A percentile compares a stretch with the other conserved stretches of the same genome.
Evolutionary conservation across 2,888 invertebrate genomes (phyloP).

Genomic region (Pyralis farinalis): DNA sequence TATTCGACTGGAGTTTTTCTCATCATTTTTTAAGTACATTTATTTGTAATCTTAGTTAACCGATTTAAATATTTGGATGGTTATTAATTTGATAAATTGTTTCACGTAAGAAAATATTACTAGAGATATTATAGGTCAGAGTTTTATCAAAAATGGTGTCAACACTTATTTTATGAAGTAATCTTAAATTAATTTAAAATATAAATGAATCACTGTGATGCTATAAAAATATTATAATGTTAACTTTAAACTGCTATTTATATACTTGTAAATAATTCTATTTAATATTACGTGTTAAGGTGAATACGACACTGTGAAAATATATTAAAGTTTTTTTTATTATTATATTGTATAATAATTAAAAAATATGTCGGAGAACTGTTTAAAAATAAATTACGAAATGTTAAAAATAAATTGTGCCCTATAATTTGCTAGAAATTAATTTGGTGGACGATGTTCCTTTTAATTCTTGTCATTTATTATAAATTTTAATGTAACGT

Average conservation of each 20-base stretch:
- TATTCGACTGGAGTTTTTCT: too few relatives aligned
- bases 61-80: too few relatives aligned
- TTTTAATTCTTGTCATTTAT: not conserved
- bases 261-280: constrained; percentile 24
- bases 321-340: constrained; percentile 34
- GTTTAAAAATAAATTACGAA: constrained; percentile 12
- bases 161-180: not conserved
- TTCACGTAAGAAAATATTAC: too few relatives aligned
- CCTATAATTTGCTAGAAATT: not conserved
- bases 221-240: constrained; percentile 55
- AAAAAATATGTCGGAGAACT: constrained; percentile 7
- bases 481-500: too few relatives aligned
- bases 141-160: not conserved
- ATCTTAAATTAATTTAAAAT: constrained; percentile 19
- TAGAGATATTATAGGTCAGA: too few relatives aligned
- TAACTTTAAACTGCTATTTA: constrained; percentile 29
- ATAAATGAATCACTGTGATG: constrained; percentile 75
- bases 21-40: too few relatives aligned
- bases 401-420: constrained; percentile 8
- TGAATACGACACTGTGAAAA: constrained; percentile 28
- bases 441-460: not conserved
- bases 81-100: too few relatives aligned
- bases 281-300: constrained; percentile 20
- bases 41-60: too few relatives aligned
- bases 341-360: constrained; percentile 25